Base-by-base conservation (phyloP, 1,140 invertebrate genomes). In the Eubasilissa regina region DNA sequence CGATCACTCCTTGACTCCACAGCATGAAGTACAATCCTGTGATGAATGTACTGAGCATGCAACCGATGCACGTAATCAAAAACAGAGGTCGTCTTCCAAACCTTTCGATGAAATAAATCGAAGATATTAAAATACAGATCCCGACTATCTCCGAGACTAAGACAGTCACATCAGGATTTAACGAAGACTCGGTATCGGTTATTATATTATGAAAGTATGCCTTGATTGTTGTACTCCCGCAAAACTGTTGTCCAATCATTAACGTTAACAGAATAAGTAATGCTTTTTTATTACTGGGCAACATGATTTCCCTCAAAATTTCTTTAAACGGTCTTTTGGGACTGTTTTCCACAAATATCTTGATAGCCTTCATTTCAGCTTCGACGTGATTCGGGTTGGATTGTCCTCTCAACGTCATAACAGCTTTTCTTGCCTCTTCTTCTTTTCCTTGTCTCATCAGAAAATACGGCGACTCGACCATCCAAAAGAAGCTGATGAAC, bases 381-480 rank as follows among this genome's bases (percentile, higher is more conserved):
- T 17, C 13, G 8, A 75, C 53, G 15, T 43, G 25, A 44, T 6
- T 15, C 3, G 25, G 13, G 15, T 75, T 43, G 4, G 21, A 17
- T 43, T 75, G 51, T n/a, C 94, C 94, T 47, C 94, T 87, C 0
- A 95, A 84, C 91, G 92, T 94, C 55, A 89, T 89, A 15, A 94
- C 85, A 1, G 93, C 87, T 9, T 87, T 86, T 66, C 88, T 85
- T 0, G 89, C 89, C 64, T 92, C 91, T 7, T 85, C 80, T 17
- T 90, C 82, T n/a, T 89, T 87, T 19, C 90, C 89, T 83, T 91
- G 90, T 0, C 85, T 88, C 85, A 89, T 87, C 6, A 94, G 85
- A 93, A 93, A 94, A 75, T 92, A 89, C 3, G 93, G 93, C 82
- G 91, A 93, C 85, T 94, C 93, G 0, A 93, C 93, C 10, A 94